These are phyloP conservation scores for Theonella swinhoei DNA, from an alignment of 37 sponge, comb jelly and placozoan genomes.

Conservation along the genomic window DNA sequence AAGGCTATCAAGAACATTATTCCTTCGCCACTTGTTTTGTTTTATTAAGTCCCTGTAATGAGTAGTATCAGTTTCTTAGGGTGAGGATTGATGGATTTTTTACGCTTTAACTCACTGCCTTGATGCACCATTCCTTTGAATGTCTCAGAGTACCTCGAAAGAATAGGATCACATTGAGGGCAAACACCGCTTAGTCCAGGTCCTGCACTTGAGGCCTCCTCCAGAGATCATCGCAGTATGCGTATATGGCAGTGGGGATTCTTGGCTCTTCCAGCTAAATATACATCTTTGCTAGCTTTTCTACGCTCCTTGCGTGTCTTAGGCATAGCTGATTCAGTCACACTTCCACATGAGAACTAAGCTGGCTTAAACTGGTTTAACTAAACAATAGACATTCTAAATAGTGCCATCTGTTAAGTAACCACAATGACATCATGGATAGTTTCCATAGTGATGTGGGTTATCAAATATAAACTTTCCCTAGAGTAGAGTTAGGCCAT, in stretches of 20 bases:
- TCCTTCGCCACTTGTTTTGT: slow-evolving; percentile 19
- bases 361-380: neutral
- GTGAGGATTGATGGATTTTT: slow-evolving; percentile 5
- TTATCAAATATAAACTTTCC: no score
- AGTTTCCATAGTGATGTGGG: neutral
- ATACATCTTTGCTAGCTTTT: slow-evolving; percentile 6
- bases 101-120: slow-evolving; percentile 27
- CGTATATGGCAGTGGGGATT: slow-evolving; percentile 8
- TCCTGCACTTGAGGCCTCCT: no score
- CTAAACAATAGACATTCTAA: neutral
- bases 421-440: neutral
- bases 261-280: slow-evolving; percentile 5
- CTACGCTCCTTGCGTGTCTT: slow-evolving; percentile 2
- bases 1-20: slow-evolving; percentile 20
- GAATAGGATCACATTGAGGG: slow-evolving; percentile 1
- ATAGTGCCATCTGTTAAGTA: neutral
- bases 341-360: neutral
- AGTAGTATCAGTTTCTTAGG: neutral
- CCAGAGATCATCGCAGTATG: neutral
- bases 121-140: slow-evolving; percentile 22
- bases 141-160: slow-evolving; percentile 4
- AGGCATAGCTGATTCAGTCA: neutral
- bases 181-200: slow-evolving; percentile 6
- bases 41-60: slow-evolving; percentile 16
- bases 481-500: no score